Base-by-base conservation (phyloP, 2,888 invertebrate species). In the Pterostichus madidus region DNA sequence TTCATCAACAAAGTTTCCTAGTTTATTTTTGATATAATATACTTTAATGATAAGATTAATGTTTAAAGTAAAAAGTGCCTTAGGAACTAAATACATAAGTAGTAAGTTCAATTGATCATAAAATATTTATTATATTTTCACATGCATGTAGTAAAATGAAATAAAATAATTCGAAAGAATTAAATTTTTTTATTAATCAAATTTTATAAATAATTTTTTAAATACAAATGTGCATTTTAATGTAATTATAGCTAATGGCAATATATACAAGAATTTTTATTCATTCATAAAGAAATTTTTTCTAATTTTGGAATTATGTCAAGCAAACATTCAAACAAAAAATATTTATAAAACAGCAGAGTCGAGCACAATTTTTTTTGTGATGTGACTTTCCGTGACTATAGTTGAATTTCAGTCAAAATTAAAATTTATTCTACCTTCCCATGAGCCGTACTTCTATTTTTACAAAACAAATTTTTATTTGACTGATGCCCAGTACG, bases 1-100 rank as follows among this genome's bases (percentile, higher is more conserved):
- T 53, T 1, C 3, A 35, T 35, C 13, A 53, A 15, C 8, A 53
- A n/a, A 17, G 15, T 53, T 53, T 17, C 15, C 11, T 17, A 59
- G 17, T 31, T 59, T 59, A 59, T 59, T 24, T 59, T 59, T 59
- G 8, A 56, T 56, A 56, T 53, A 46, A 46, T n/a, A 39, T 7
- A 39, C 39, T 39, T 39, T 39, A 39, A 7, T 39, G 39, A 39
- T 39, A 39, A 39, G 39, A 39, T 7, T 7, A 7, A 39, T 39
- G 5, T 39, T 39, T 49, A 49, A n/a, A 5, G 10, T 49, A 49
- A n/a, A 44, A 49, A 49, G 49, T 49, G 49, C 49, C 49, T 49
- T 49, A 49, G 49, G 39, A 24, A 24, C 44, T 44, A 44, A 10
- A 10, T 7, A 44, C 1, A 11, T 44, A 44, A 10, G 1, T 39